phyloP scores from a whole-genome alignment of 2,888 invertebrate species.

The Yponomeuta sedellus region DNA sequence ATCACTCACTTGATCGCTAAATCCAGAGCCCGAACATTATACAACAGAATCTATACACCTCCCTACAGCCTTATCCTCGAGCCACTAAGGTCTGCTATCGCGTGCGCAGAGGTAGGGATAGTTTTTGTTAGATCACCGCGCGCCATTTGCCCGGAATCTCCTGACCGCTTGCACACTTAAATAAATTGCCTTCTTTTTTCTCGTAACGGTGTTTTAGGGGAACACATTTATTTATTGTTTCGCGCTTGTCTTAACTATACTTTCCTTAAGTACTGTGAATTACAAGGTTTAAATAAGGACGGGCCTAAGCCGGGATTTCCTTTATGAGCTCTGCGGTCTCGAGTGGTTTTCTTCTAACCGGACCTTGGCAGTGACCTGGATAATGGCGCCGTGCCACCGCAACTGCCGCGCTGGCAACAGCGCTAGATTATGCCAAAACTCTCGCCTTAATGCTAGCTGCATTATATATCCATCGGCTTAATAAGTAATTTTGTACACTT shows the following conservation, averaged over 20 bases:
- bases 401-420: background rate
- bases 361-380: background rate
- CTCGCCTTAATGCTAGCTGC: too few relatives aligned
- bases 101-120: background rate
- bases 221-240: conserved; percentile 8
- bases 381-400: background rate
- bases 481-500: too few relatives aligned
- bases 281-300: background rate
- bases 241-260: background rate
- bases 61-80: background rate
- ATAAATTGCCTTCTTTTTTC: conserved; percentile 10
- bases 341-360: background rate
- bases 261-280: background rate
- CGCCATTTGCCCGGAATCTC: background rate
- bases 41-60: background rate
- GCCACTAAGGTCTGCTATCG: background rate
- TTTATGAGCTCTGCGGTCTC: background rate
- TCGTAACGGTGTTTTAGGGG: conserved; percentile 3
- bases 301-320: background rate
- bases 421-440: background rate
- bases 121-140: conserved; percentile 6
- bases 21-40: background rate
- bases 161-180: conserved; percentile 9
- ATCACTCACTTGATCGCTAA: conserved; percentile 2
- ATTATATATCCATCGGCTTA: too few relatives aligned